A percentile compares a stretch with the other conserved stretches of the same genome.
Evolutionary conservation across 2,113 vertebrate genomes (phyloP).

Genomic region (Lagenorhynchus albirostris): DNA sequence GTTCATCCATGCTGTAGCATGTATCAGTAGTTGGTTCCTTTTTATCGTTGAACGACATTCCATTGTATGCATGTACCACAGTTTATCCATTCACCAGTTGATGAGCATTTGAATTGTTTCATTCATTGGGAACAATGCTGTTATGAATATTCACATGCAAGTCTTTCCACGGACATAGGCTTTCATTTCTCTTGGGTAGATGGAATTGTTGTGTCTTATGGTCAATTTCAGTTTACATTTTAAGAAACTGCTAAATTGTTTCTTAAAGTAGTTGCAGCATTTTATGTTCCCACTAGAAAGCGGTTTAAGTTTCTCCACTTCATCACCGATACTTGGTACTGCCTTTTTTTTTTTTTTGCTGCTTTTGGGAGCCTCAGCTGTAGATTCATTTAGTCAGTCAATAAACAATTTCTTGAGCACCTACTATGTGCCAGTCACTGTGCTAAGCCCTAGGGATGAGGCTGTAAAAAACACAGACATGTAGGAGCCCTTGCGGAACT

Average conservation of each 20-base stretch:
- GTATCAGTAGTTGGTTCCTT: neutral
- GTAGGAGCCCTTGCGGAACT: neutral
- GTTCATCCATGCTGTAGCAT: neutral
- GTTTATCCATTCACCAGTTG: neutral
- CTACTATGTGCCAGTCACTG: neutral
- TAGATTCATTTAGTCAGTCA: neutral
- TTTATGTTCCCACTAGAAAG: neutral
- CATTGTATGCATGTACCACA: fast-evolving
- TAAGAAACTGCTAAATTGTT: neutral
- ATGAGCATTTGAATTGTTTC: neutral
- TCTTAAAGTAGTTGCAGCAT: neutral
- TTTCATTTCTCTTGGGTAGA: neutral
- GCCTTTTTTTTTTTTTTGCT: neutral
- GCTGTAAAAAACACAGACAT: neutral
- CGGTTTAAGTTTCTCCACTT: neutral
- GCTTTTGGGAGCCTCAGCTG: neutral
- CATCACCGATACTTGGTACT: neutral
- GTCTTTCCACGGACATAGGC: neutral
- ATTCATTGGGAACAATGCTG: neutral
- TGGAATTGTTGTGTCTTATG: neutral
- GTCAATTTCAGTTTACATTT: neutral
- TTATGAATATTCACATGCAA: neutral
- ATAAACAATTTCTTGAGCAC: neutral
- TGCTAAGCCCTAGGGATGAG: neutral
- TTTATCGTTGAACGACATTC: neutral